These are phyloP conservation scores for Coelopa pilipes DNA, from an alignment of 2,888 invertebrate species.

Conservation along the genomic window DNA sequence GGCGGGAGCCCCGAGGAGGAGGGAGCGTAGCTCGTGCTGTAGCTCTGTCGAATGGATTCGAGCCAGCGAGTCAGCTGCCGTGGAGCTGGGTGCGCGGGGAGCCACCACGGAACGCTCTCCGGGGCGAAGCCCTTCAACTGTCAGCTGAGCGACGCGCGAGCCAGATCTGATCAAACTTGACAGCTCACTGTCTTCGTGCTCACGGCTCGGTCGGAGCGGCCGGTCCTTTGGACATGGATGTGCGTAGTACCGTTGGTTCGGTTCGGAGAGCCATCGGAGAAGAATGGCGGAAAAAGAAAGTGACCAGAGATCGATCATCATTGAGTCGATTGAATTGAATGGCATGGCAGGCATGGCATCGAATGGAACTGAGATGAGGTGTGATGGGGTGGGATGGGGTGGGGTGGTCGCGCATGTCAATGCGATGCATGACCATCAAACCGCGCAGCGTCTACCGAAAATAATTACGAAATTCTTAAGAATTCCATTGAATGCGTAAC, in stretches of 20 bases:
- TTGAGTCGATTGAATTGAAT: constrained; percentile 14
- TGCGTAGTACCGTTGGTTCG: not conserved
- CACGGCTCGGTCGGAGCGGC: constrained; percentile 10
- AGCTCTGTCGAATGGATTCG: constrained; percentile 60
- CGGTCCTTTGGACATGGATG: not conserved
- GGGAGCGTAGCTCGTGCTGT: constrained; percentile 61
- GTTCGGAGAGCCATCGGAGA: not conserved
- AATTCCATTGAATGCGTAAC: constrained; percentile 29
- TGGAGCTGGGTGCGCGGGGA: constrained; percentile 34
- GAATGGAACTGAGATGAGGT: not conserved
- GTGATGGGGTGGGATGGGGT: not conserved
- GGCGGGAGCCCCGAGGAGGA: constrained; percentile 28
- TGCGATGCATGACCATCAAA: constrained; percentile 14
- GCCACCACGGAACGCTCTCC: constrained; percentile 50
- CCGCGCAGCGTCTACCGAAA: not conserved
- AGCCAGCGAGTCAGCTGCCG: constrained; percentile 48
- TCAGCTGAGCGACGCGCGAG: constrained; percentile 41
- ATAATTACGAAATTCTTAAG: constrained; percentile 31
- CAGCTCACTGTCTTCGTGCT: constrained; percentile 23
- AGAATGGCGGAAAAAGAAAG: constrained; percentile 27
- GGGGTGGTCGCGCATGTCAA: not conserved
- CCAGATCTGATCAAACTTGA: constrained; percentile 30
- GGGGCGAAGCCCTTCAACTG: constrained; percentile 42
- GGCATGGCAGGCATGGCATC: not conserved
- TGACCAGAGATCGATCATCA: constrained; percentile 32